These are phyloP conservation scores for Morinoia aosen DNA, from an alignment of 2,888 invertebrate genomes.

Conservation along the genomic window DNA sequence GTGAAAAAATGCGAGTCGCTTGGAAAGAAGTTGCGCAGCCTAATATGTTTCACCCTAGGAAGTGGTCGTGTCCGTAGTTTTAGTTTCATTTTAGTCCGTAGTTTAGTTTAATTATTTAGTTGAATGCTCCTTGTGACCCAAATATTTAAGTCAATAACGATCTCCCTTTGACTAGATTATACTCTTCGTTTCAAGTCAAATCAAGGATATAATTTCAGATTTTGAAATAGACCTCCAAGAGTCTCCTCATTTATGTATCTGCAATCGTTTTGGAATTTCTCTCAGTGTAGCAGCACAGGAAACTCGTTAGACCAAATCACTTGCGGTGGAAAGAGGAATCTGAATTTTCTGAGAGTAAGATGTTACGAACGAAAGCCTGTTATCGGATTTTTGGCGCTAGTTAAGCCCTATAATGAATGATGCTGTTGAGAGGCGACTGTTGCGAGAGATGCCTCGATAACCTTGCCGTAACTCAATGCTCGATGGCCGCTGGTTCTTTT, in stretches of 20 bases:
- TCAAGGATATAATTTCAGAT: neutral
- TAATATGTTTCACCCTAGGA: neutral
- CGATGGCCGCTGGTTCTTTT: neutral
- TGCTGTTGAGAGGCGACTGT: conserved; percentile 49
- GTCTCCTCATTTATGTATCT: neutral
- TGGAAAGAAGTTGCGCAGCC: neutral
- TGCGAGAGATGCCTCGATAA: conserved; percentile 38
- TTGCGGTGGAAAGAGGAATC: conserved; percentile 25
- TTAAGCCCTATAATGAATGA: conserved; percentile 36
- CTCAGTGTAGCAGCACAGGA: neutral
- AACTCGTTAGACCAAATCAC: neutral
- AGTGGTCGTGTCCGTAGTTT: too few relatives aligned
- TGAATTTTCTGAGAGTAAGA: neutral
- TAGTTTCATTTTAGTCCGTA: too few relatives aligned
- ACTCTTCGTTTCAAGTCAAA: neutral
- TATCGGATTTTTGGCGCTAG: conserved; percentile 46
- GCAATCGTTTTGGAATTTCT: neutral
- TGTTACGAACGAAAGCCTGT: conserved; percentile 7
- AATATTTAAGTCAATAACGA: neutral
- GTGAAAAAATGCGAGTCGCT: neutral
- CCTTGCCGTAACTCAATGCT: conserved; percentile 45
- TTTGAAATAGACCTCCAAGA: neutral
- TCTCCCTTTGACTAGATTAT: neutral
- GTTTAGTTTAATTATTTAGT: too few relatives aligned
- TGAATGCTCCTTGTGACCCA: neutral